These are phyloP conservation scores for Poeciliopsis retropinna DNA, from an alignment of 2,113 vertebrate species.

Conservation along the genomic window DNA sequence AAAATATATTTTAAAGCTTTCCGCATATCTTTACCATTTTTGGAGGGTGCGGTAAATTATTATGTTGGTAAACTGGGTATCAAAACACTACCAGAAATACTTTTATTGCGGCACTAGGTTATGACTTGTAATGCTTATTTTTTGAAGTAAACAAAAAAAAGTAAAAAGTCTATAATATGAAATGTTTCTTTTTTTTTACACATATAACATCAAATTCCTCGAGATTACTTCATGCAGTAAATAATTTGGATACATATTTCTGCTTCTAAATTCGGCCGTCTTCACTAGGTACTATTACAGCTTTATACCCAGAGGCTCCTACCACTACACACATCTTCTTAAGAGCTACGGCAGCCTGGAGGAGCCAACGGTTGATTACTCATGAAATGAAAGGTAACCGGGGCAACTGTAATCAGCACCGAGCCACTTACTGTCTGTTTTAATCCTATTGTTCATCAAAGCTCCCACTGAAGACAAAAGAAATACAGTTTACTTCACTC, in stretches of 20 bases:
- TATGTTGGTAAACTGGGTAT: too few species aligned
- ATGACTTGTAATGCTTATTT: too few species aligned
- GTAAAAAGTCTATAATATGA: too few species aligned
- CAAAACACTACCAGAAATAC: too few species aligned
- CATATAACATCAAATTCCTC: background rate
- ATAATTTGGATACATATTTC: background rate
- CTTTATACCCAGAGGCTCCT: background rate
- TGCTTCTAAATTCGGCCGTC: background rate
- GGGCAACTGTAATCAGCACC: conserved; percentile 6
- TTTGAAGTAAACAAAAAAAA: too few species aligned
- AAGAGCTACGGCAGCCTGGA: background rate
- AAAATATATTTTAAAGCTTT: too few species aligned
- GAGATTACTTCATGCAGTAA: background rate
- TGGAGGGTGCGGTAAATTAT: too few species aligned
- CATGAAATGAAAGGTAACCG: conserved; percentile 9
- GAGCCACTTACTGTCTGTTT: conserved; percentile 42
- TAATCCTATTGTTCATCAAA: conserved; percentile 70
- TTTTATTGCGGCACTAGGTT: too few species aligned
- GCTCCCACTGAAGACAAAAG: background rate
- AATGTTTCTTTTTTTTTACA: background rate
- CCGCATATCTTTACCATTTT: too few species aligned
- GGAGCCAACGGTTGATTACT: background rate
- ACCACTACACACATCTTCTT: background rate
- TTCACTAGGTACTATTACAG: background rate
- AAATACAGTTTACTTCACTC: background rate